Base-by-base conservation (phyloP, 2,888 invertebrate genomes). In the Crocallis elinguaria region DNA sequence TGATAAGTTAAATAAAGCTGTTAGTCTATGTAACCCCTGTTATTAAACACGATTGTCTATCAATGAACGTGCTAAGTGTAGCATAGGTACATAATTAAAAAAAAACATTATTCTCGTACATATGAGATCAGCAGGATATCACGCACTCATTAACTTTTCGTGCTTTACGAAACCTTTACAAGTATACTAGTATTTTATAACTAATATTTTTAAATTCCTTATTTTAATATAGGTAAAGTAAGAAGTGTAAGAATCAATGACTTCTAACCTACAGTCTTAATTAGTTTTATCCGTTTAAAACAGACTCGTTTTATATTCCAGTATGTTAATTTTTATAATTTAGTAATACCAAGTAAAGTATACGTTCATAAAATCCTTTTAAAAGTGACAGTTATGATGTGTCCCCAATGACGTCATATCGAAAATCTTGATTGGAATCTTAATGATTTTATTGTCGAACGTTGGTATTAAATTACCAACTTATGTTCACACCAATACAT, bases 111-210 rank as follows among this genome's bases (percentile, higher is more conserved):
- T 14, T 13, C 1, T 9, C 33, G 2, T 17, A 35, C 17, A n/a
- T 6, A 21, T 32, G n/a, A 8, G 29, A 23, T 25, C 11, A 29
- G 33, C 51, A 45, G 51, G 51, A 41, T 51, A 46, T 52, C 46
- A 42, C 41, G 36, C 36, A 37, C 32, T 30, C 37, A 46, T 52
- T 41, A 36, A 13, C n/a, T 41, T 52, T 46, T 42, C 46, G 42
- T 52, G 46, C 36, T 37, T 37, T 46, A 25, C 21, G 29, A 25
- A 52, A 30, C 52, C 52, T 46, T 46, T 16, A 37, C 29, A 5
- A n/a, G 12, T 16, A 29, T 14, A 8, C 8, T 30, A 41, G 14
- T 35, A 29, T 5, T 9, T 33, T 16, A 33, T n/a, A n/a, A 3
- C 7, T 16, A 16, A 4, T 29, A 11, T 29, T 29, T 12, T 29